A percentile compares a stretch with the other conserved stretches of the same genome.
Conservation (phyloP, 1,140 invertebrate genomes). For the Plectrocnemia conspersa region DNA sequence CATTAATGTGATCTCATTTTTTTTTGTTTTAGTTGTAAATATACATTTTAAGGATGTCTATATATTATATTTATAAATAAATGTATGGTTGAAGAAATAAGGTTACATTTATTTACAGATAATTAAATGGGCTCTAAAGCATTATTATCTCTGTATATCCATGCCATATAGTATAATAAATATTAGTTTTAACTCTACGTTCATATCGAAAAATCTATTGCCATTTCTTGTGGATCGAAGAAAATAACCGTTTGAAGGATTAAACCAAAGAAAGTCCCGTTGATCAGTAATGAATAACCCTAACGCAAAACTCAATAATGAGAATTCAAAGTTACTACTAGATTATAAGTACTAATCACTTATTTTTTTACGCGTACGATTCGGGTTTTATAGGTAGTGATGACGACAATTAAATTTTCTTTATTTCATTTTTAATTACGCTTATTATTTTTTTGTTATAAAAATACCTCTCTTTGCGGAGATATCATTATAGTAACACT, state of each 20-base stretch:
- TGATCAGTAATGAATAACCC: constrained; percentile 11
- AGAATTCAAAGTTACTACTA: constrained; percentile 36
- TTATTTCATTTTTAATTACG: too few species aligned
- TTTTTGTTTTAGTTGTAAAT: constrained; percentile 32
- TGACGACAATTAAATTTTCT: not conserved
- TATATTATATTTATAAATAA: constrained; percentile 8
- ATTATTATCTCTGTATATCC: constrained; percentile 19
- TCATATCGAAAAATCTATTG: too few species aligned
- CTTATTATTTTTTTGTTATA: too few species aligned
- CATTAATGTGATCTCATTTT: constrained; percentile 37
- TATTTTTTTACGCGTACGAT: constrained; percentile 8
- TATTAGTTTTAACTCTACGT: too few species aligned
- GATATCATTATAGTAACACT: not conserved
- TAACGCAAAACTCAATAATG: constrained; percentile 22
- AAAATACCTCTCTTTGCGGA: not conserved
- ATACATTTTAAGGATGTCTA: not conserved
- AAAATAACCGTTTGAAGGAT: too few species aligned
- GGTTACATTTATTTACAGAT: constrained; percentile 5
- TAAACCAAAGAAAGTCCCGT: constrained; percentile 31
- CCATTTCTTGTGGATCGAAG: not conserved
- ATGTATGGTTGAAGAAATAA: not conserved
- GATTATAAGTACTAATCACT: constrained; percentile 27
- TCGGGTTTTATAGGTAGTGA: not conserved
- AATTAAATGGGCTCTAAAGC: constrained; percentile 4
- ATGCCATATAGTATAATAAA: constrained; percentile 29